Conservation (phyloP, 2,888 invertebrate genomes). For the Ectemnius continuus region DNA sequence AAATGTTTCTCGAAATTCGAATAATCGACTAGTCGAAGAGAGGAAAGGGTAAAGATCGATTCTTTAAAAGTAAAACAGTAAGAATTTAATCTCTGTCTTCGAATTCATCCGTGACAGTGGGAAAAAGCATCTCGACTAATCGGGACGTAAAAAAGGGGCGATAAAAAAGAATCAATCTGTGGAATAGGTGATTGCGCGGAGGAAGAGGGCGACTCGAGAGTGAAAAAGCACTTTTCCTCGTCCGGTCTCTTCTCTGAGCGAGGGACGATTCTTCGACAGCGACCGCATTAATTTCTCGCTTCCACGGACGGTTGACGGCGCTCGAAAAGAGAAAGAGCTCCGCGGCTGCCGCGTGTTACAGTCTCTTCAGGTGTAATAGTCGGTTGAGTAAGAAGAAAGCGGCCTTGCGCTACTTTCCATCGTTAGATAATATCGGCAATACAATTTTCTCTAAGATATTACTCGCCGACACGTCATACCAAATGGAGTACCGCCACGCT, state of each 20-base stretch:
- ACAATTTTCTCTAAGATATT: conserved; percentile 62
- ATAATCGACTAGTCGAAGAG: too few relatives aligned
- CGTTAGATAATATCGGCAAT: conserved; percentile 74
- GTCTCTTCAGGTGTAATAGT: conserved; percentile 65
- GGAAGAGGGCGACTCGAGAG: conserved; percentile 35
- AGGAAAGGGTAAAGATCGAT: too few relatives aligned
- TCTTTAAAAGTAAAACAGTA: too few relatives aligned
- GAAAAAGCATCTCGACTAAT: neutral
- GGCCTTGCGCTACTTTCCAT: conserved; percentile 74
- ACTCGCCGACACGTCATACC: conserved; percentile 13
- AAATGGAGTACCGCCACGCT: conserved; percentile 1
- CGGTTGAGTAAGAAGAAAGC: conserved; percentile 75
- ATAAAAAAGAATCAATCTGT: too few relatives aligned
- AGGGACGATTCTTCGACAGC: conserved; percentile 48
- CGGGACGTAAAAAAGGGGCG: too few relatives aligned
- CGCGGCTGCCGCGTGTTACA: conserved; percentile 38
- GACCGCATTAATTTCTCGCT: conserved; percentile 61
- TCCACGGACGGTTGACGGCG: conserved; percentile 44
- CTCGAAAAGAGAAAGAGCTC: conserved; percentile 58
- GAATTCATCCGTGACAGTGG: neutral
- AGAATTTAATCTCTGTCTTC: neutral
- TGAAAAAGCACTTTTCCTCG: conserved; percentile 58
- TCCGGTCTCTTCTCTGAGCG: conserved; percentile 22
- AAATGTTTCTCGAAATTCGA: too few relatives aligned
- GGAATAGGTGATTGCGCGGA: too few relatives aligned